Percentiles rank a stretch among this genome's conserved stretches.
Conservation (phyloP, 2,888 invertebrate genomes). For the Thera obeliscata region DNA sequence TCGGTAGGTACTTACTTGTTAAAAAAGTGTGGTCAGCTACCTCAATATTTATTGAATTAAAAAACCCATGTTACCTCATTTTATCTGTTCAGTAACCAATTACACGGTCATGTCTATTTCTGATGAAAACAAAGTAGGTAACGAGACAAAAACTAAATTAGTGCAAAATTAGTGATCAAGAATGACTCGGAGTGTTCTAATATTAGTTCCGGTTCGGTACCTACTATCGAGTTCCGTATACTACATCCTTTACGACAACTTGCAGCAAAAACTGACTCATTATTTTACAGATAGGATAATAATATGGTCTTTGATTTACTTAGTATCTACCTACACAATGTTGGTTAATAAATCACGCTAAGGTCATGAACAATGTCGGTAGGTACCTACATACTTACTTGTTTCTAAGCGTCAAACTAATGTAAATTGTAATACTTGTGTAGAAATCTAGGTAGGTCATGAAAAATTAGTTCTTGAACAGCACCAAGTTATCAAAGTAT, state of each 20-base stretch:
- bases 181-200: slow-evolving; percentile 35
- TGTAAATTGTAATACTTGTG: too few species aligned
- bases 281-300: slow-evolving; percentile 21
- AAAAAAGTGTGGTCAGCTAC: background rate
- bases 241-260: slow-evolving; percentile 33
- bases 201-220: slow-evolving; percentile 37
- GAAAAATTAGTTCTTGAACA: too few species aligned
- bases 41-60: background rate
- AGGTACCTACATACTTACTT: background rate
- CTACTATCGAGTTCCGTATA: slow-evolving; percentile 24
- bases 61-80: slow-evolving; percentile 12
- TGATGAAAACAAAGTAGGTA: slow-evolving; percentile 19
- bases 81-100: slow-evolving; percentile 17
- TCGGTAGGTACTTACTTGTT: background rate
- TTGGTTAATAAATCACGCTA: slow-evolving; percentile 22
- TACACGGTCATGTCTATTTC: slow-evolving; percentile 20
- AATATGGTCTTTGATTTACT: slow-evolving; percentile 14
- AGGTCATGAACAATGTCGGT: slow-evolving; percentile 24
- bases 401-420: slow-evolving; percentile 4
- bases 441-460: too few species aligned
- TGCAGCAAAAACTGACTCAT: slow-evolving; percentile 33
- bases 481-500: too few species aligned
- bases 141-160: slow-evolving; percentile 35
- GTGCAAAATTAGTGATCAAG: slow-evolving; percentile 21
- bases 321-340: slow-evolving; percentile 8